These are phyloP conservation scores for Recurvirostra avosetta DNA, from an alignment of 2,113 vertebrate genomes.

Conservation along the genomic window DNA sequence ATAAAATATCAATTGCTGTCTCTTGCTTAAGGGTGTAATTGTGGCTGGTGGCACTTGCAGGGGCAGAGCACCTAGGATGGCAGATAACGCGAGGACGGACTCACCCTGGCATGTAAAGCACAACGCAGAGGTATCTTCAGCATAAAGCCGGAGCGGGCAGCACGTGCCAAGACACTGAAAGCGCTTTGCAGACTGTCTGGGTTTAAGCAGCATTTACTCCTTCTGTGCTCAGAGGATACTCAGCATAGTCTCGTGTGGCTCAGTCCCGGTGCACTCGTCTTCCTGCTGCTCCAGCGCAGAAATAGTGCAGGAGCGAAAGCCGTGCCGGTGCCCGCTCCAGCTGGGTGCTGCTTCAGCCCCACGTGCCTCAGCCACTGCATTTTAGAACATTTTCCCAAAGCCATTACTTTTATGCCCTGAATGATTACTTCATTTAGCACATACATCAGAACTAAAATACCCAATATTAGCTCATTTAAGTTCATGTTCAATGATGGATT, in stretches of 20 bases:
- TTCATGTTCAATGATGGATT: conserved; percentile 59
- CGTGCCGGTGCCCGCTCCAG: fast-evolving
- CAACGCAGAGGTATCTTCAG: background rate
- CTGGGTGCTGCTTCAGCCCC: background rate
- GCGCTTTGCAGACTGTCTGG: background rate
- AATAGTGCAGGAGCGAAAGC: fast-evolving
- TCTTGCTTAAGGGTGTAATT: background rate
- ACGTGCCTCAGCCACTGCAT: background rate
- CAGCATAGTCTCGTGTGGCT: fast-evolving
- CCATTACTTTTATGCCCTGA: conserved; percentile 1
- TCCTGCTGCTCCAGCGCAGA: background rate
- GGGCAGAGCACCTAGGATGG: background rate
- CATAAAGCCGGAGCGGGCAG: background rate
- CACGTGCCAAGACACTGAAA: background rate
- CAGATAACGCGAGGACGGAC: background rate
- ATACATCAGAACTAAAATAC: conserved; percentile 55
- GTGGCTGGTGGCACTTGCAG: background rate
- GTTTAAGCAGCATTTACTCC: background rate
- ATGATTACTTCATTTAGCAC: conserved; percentile 49
- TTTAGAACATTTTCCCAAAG: conserved; percentile 13
- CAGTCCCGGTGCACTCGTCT: background rate
- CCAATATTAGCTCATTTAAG: conserved; percentile 61
- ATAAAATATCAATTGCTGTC: background rate
- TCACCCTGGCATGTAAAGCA: background rate
- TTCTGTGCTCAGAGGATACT: background rate